phyloP scores from a whole-genome alignment of 2,888 invertebrate genomes.

The Orthosia gothica region DNA sequence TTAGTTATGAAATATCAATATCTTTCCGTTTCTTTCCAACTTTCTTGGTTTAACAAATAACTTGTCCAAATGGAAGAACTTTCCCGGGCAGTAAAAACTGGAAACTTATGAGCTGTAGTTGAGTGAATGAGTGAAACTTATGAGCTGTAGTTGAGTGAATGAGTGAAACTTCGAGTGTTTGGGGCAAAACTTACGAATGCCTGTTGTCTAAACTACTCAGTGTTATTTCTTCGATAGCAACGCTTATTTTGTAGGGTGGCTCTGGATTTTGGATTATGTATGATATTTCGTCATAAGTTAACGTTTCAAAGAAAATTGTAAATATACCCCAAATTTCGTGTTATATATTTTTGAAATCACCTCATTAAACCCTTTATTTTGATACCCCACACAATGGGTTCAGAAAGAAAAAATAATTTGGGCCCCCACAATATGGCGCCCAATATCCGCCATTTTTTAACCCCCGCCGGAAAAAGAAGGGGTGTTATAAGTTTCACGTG shows the following conservation, averaged over 20 bases:
- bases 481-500: too few species aligned
- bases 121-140: conserved; percentile 34
- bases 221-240: conserved; percentile 33
- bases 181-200: conserved; percentile 40
- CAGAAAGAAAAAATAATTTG: too few species aligned
- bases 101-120: conserved; percentile 37
- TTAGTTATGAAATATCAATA: neutral
- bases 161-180: conserved; percentile 27
- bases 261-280: neutral
- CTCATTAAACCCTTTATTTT: too few species aligned
- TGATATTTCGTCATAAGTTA: too few species aligned
- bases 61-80: conserved; percentile 26
- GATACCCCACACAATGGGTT: too few species aligned
- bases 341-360: too few species aligned
- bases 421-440: too few species aligned
- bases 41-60: conserved; percentile 16
- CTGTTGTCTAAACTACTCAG: conserved; percentile 41
- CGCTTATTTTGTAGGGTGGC: conserved; percentile 27
- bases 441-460: too few species aligned
- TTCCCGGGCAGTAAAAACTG: conserved; percentile 21
- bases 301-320: too few species aligned
- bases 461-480: too few species aligned
- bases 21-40: neutral
- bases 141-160: conserved; percentile 34
- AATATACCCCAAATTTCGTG: too few species aligned